These are phyloP conservation scores for Zaprionus tsacasi DNA, from an alignment of 1,140 invertebrate species.

Conservation along the genomic window DNA sequence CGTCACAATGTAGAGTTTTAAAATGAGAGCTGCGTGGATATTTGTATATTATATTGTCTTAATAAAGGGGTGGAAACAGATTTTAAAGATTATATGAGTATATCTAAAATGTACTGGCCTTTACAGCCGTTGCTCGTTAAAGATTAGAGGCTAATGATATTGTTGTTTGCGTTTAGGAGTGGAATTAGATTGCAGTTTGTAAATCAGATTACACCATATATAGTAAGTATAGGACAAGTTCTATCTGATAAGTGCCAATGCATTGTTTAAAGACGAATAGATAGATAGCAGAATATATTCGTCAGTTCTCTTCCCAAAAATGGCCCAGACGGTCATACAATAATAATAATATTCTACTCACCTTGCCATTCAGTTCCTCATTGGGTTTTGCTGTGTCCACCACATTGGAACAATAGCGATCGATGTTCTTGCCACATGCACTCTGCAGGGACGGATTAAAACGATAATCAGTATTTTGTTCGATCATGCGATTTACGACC, in stretches of 20 bases:
- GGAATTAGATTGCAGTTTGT: neutral
- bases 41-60: neutral
- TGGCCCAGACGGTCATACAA: too few relatives aligned
- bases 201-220: neutral
- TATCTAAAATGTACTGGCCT: neutral
- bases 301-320: neutral
- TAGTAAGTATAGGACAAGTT: neutral
- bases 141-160: too few relatives aligned
- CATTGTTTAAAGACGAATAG: neutral
- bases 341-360: slow-evolving; percentile 46
- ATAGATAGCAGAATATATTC: neutral
- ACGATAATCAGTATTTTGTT: slow-evolving; percentile 96
- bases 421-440: slow-evolving; percentile 90
- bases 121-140: neutral
- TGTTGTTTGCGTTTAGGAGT: too few relatives aligned
- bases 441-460: slow-evolving; percentile 93
- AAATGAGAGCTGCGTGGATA: neutral
- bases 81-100: neutral
- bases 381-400: slow-evolving; percentile 84
- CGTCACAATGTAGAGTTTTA: slow-evolving; percentile 54
- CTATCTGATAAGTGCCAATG: neutral
- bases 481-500: slow-evolving; percentile 94
- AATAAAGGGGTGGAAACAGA: neutral
- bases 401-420: slow-evolving; percentile 87
- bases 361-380: slow-evolving; percentile 87